These are phyloP conservation scores for Tetrax tetrax DNA, from an alignment of 2,113 vertebrate genomes.

Conservation along the genomic window DNA sequence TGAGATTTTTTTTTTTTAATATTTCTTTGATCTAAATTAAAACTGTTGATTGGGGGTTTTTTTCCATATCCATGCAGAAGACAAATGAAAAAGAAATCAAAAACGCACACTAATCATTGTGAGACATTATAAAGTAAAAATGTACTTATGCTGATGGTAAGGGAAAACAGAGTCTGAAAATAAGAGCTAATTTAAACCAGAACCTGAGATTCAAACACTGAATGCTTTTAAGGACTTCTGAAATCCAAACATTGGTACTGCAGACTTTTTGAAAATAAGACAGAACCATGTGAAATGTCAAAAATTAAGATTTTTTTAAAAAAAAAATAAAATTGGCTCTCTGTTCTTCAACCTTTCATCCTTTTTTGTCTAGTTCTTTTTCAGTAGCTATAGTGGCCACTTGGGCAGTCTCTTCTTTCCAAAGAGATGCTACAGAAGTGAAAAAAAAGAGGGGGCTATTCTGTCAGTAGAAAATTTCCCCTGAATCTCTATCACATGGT, in stretches of 20 bases:
- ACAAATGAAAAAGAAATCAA: background rate
- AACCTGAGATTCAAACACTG: background rate
- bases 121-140: background rate
- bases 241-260: background rate
- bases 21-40: background rate
- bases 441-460: rapidly evolving
- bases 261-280: background rate
- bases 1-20: background rate
- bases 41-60: background rate
- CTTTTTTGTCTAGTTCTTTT: background rate
- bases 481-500: background rate
- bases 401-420: background rate
- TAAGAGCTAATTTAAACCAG: slow-evolving; percentile 13
- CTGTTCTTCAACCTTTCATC: background rate
- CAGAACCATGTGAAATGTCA: background rate
- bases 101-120: background rate
- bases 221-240: background rate
- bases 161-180: background rate
- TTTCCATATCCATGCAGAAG: background rate
- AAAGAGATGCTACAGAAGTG: background rate
- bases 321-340: background rate
- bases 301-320: background rate
- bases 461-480: background rate
- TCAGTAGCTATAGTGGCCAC: background rate
- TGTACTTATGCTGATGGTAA: background rate